phyloP scores from a whole-genome alignment of 2,888 invertebrate species.

The Amphimallon solstitiale region DNA sequence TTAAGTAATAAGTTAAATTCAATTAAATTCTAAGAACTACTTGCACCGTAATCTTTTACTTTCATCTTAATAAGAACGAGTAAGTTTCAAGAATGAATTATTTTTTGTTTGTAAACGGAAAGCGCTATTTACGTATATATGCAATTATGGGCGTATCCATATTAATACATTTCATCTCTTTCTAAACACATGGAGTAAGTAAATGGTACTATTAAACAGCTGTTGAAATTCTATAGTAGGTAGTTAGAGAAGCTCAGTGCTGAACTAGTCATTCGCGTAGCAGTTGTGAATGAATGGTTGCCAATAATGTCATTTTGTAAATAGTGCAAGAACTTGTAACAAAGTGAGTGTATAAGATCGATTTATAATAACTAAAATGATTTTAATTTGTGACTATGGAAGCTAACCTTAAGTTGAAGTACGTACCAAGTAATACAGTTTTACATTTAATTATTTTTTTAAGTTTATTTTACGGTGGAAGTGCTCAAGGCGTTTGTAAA shows the following conservation, averaged over 20 bases:
- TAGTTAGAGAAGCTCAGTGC: conserved; percentile 18
- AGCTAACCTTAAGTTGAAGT: conserved; percentile 54
- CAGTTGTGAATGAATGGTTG: conserved; percentile 24
- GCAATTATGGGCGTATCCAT: neutral
- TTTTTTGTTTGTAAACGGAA: too few species aligned
- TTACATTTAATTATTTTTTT: conserved; percentile 45
- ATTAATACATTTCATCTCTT: conserved; percentile 11
- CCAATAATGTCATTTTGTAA: conserved; percentile 23
- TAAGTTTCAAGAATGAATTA: too few species aligned
- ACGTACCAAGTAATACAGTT: conserved; percentile 42
- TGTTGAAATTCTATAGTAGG: conserved; percentile 16
- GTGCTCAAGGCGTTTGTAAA: conserved; percentile 47
- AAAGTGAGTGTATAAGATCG: conserved; percentile 7
- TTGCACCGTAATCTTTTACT: too few species aligned
- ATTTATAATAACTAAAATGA: conserved; percentile 22
- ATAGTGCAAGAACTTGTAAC: conserved; percentile 1
- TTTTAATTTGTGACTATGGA: conserved; percentile 51
- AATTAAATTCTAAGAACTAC: too few species aligned
- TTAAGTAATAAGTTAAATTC: too few species aligned
- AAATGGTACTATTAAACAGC: conserved; percentile 22
- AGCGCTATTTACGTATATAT: neutral
- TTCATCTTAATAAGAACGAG: too few species aligned
- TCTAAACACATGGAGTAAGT: conserved; percentile 11
- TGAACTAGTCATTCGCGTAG: conserved; percentile 6
- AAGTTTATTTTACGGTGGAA: conserved; percentile 41